Base-by-base conservation (phyloP, 2,797 vertebrate species). In the Pampus argenteus region DNA sequence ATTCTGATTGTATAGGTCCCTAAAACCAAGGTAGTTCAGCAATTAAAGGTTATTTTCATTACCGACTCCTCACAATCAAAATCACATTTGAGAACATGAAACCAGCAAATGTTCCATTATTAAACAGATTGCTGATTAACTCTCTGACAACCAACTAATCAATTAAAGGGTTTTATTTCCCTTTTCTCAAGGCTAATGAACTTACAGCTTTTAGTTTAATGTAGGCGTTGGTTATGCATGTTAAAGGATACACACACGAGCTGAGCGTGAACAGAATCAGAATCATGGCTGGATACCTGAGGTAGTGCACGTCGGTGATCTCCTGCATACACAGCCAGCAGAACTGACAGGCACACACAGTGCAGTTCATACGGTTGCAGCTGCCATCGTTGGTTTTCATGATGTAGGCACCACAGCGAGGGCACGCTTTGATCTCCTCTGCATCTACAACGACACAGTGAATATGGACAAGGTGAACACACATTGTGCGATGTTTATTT, bases 311-410 rank as follows among this genome's bases (percentile, higher is more conserved):
- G 0, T 96, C 96, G 0, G 96, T 96, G 92, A 97, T 96, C 94
- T 97, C 96, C 82, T 92, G 94, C 94, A 96, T 94, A 90, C 96
- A 97, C 61, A 96, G 95, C 96, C 96, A 97, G 81, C 96, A 97
- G 93, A 97, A 97, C 89, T 96, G 96, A 89, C 96, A 97, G 84
- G 95, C 95, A 7, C 96, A 96, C 58, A 97, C 94, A 0, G 95
- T 94, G 91, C 96, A 97, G 90, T 94, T 97, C 96, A 97, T 96
- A 52, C 95, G 93, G 87, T 96, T 97, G 86, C 96, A 97, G 94
- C 96, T 96, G 76, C 96, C 96, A 0, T 96, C 96, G 0, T 97
- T 96, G 85, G 95, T 95, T 93, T 97, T 96, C 95, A 95, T 96
- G 90, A 97, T 96, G 90, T 95, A 95, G 74, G 96, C 96, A 48